Evolutionary conservation across 2,888 invertebrate species (phyloP).

Genomic region (Lobophora halterata): DNA sequence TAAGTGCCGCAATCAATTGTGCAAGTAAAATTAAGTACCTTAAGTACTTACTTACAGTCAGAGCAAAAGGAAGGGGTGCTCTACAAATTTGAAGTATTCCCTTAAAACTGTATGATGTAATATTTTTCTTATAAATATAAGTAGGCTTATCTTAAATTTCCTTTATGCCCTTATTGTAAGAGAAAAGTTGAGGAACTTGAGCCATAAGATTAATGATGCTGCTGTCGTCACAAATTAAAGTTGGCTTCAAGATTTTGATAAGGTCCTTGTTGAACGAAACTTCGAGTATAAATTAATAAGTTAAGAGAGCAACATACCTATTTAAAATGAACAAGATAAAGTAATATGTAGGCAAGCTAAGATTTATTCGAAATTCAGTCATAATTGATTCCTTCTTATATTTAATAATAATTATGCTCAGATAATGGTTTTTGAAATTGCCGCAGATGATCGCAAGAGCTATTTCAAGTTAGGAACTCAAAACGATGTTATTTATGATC

Average conservation of each 20-base stretch:
- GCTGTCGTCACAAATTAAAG: slow-evolving; percentile 69
- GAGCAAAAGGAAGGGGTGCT: slow-evolving; percentile 29
- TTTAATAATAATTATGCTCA: no score
- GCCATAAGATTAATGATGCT: slow-evolving; percentile 68
- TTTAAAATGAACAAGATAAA: no score
- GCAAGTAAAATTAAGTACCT: slow-evolving; percentile 56
- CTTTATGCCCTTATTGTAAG: slow-evolving; percentile 35
- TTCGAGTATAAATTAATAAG: slow-evolving; percentile 64
- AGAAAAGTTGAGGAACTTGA: slow-evolving; percentile 42
- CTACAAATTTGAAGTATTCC: not conserved
- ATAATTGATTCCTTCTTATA: no score
- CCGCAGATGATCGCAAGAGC: no score
- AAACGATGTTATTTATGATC: no score
- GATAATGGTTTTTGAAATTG: no score
- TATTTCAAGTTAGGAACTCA: no score
- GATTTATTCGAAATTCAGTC: no score
- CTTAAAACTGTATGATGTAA: slow-evolving; percentile 20
- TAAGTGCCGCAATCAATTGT: slow-evolving; percentile 62
- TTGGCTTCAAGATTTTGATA: slow-evolving; percentile 69
- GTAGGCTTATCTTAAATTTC: slow-evolving; percentile 30
- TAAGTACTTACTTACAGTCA: no score
- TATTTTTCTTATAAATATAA: slow-evolving; percentile 25
- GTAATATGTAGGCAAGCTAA: no score
- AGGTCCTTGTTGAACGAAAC: slow-evolving; percentile 60
- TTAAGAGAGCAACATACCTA: slow-evolving; percentile 40